These are phyloP conservation scores for Daphoenositta chrysoptera DNA, from an alignment of 2,113 vertebrate species.

Conservation along the genomic window DNA sequence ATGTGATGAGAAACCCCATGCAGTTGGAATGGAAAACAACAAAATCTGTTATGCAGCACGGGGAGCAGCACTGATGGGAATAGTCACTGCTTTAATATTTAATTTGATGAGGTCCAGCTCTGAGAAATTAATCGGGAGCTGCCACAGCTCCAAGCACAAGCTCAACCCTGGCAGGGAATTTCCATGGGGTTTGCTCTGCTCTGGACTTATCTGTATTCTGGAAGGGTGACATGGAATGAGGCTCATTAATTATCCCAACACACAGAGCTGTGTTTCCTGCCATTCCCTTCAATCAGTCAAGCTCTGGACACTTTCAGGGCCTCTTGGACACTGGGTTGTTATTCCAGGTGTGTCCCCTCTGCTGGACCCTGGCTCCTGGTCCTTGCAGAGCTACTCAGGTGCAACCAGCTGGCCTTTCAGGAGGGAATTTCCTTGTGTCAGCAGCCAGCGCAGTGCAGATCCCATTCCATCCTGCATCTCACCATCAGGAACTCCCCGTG, in stretches of 20 bases:
- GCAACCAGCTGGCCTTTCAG: neutral
- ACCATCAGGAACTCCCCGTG: fast-evolving
- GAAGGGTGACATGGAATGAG: neutral
- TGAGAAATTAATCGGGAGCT: neutral
- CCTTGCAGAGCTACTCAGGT: neutral
- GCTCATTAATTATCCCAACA: neutral
- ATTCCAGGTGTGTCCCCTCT: neutral
- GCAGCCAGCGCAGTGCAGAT: neutral
- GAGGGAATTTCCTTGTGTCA: neutral
- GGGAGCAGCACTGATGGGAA: neutral
- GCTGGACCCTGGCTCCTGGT: neutral
- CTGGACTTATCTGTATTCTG: neutral
- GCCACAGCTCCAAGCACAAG: neutral
- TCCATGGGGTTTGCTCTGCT: fast-evolving
- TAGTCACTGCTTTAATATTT: neutral
- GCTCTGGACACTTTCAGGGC: neutral
- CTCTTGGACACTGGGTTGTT: neutral
- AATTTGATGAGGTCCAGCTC: neutral
- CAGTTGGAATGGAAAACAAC: neutral
- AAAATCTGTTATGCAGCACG: neutral
- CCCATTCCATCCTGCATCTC: neutral
- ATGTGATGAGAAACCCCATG: neutral
- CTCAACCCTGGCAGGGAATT: neutral
- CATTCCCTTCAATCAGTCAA: neutral
- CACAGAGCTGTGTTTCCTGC: neutral